Percentiles rank a stretch among this genome's conserved stretches.
Evolutionary conservation across 2,113 vertebrate genomes (phyloP).

Genomic region (Ceyx melanurus): DNA sequence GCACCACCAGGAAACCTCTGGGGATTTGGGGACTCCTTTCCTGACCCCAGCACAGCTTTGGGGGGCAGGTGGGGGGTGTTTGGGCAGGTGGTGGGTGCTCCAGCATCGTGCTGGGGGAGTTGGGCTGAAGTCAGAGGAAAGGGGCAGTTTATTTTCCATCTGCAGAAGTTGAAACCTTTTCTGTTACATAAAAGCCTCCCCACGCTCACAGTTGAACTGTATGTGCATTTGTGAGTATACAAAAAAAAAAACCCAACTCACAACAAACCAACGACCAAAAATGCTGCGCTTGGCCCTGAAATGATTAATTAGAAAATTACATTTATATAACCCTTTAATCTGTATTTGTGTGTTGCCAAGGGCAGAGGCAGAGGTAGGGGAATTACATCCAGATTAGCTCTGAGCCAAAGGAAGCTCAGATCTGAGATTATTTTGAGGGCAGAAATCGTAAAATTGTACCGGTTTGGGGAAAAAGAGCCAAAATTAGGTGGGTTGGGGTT

Average conservation of each 20-base stretch:
- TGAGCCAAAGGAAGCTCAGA: slow-evolving; percentile 50
- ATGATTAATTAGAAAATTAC: slow-evolving; percentile 81
- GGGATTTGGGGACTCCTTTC: fast-evolving
- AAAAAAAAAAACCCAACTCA: neutral
- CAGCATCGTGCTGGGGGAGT: fast-evolving
- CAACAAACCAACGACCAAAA: neutral
- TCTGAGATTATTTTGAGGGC: slow-evolving; percentile 31
- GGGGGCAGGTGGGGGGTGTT: neutral
- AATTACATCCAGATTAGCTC: slow-evolving; percentile 79
- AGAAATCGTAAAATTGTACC: neutral
- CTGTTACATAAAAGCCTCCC: neutral
- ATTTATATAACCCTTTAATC: slow-evolving; percentile 81
- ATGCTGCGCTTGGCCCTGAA: slow-evolving; percentile 23
- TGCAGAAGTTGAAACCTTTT: fast-evolving
- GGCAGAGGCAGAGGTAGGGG: slow-evolving; percentile 58
- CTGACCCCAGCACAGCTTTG: neutral
- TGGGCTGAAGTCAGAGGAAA: fast-evolving
- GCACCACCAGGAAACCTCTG: fast-evolving
- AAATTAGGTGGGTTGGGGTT: neutral
- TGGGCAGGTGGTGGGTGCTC: neutral
- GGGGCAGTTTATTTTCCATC: neutral
- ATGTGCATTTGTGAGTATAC: neutral
- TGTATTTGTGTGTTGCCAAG: slow-evolving; percentile 64
- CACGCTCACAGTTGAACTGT: neutral
- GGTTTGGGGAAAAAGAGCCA: neutral